Evolutionary conservation across 2,113 vertebrate genomes (phyloP), one percentile per base, ranked within the genome.

Genomic region (Menura novaehollandiae): DNA sequence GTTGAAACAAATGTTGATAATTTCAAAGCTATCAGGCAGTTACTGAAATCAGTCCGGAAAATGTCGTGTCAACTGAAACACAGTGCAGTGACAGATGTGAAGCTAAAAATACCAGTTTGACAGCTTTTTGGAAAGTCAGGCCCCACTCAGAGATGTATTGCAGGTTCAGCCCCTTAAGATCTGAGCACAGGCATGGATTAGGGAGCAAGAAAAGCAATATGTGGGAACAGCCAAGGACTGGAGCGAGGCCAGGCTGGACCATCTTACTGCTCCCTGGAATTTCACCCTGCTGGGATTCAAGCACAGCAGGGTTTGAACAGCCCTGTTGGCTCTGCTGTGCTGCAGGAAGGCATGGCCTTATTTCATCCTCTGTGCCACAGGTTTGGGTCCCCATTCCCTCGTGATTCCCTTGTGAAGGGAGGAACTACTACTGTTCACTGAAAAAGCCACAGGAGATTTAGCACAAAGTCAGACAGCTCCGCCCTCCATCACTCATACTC

Each of bases 301-400:
- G 59, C 27, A n/a, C 17, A 2, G 0, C 1, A 1, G 30, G 9
- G 2, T 3, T 27, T 28, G 64, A 66, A 55, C 55, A 75, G 60
- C 18, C 51, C 46, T 66, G n/a, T 3, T 63, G 44, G 19, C 32
- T 13, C 52, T 58, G 66, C 62, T 8, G 0, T 11, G 26, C 46
- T 79, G 52, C 35, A 78, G 39, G 52, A 90, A 56, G 28, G 11
- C 8, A 20, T 6, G 21, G 13, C 16, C 47, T 51, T 47, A 8
- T 67, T 71, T 72, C 11, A 27, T 27, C 53, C 22, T 39, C 44
- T 73, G 14, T 75, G 41, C 33, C 49, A 39, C 32, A 35, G 15
- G 30, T 56, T 46, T 80, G 63, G 11, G 12, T 55, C 23, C 15
- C 33, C 18, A 56, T 15, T 7, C 26, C 17, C 22, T 7, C 19